Base-by-base conservation (phyloP, 2,797 vertebrate species). In the Ambastaia sidthimunki region DNA sequence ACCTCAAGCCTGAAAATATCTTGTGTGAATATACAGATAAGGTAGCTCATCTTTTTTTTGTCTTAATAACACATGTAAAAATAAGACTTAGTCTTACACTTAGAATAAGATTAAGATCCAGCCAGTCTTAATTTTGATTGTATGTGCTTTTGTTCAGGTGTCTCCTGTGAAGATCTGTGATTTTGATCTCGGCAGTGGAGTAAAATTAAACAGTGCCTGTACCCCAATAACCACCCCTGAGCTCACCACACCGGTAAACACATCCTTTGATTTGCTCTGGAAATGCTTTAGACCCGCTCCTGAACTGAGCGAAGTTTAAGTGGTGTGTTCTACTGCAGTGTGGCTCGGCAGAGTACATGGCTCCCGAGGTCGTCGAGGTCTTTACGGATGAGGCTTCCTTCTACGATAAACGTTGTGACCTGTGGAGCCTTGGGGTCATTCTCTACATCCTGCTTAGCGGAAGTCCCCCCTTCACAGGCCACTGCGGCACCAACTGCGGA, bases 131-230 rank as follows among this genome's bases (percentile, higher is more conserved):
- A 37, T 7, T 75, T 13, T 63, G 52, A 50, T 70, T 6, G 23
- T 71, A 16, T 80, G 21, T 60, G 7, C 31, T 82, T 62, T 7
- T 47, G 3, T 88, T 78, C 68, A 99, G 97, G 94, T 98, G 71
- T 98, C 96, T 0, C 96, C 96, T 4, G 97, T 99, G 71, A 98
- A 98, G 92, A 99, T 99, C 84, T 99, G 97, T 91, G 98, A 99
- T 91, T 99, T 99, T 91, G 98, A 99, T 80, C 93, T 99, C 85
- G 97, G 98, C 69, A 99, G 98, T 83, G 98, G 96, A 25, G 93
- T 99, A 71, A 97, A 98, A 90, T 88, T 99, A 82, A 99, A 95
- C 91, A 99, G 96, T 76, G 97, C 98, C 0, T 98, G 94, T 71
- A 97, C 95, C 0, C 97, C 97, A 0, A 98, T 99, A 90, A 96